phyloP scores from a whole-genome alignment of 2,113 vertebrate species.

The Protobothrops flavoviridis region DNA sequence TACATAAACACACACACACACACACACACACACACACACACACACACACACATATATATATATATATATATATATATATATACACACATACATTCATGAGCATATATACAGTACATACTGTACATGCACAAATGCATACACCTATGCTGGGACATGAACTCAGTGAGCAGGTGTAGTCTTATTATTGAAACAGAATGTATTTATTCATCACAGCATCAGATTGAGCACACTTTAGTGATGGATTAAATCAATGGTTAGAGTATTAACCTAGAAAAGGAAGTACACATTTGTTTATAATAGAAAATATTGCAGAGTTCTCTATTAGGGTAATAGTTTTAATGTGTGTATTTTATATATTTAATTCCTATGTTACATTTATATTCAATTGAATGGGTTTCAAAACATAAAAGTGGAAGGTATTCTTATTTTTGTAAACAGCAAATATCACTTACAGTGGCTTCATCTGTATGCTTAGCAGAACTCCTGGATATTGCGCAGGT shows the following conservation, averaged over 20 bases:
- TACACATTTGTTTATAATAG: background rate
- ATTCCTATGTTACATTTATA: background rate
- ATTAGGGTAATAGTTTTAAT: background rate
- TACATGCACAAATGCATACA: background rate
- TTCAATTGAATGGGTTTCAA: background rate
- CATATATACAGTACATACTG: too few relatives aligned
- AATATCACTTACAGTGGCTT: background rate
- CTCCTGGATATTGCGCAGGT: background rate
- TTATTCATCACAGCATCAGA: background rate
- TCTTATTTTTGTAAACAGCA: background rate
- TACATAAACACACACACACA: too few relatives aligned
- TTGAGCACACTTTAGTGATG: background rate
- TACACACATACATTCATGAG: too few relatives aligned
- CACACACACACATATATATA: background rate
- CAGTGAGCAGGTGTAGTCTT: background rate
- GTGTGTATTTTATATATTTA: background rate
- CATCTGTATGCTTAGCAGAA: conserved; percentile 1
- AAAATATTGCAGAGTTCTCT: background rate
- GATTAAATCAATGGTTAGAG: background rate
- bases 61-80: too few relatives aligned
- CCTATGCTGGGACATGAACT: background rate
- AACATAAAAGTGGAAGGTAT: background rate
- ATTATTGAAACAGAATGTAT: background rate
- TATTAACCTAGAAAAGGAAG: background rate
- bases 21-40: too few relatives aligned